Evolutionary conservation across 2,113 vertebrate species (phyloP).

Genomic region (Hiodon alosoides): DNA sequence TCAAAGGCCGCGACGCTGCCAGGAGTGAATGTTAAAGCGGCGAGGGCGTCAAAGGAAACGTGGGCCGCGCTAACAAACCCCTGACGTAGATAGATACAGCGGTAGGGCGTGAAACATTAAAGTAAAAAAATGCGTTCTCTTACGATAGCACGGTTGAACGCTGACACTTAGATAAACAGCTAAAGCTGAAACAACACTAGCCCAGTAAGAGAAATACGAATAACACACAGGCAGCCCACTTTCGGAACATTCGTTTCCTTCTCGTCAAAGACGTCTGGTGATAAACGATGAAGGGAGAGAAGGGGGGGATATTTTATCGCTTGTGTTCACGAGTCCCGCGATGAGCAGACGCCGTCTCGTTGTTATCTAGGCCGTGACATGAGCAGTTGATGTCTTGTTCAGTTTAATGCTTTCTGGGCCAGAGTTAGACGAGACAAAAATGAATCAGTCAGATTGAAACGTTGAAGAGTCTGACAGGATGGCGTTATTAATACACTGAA

Average conservation of each 20-base stretch:
- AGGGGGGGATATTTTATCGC: neutral
- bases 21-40: too few species aligned
- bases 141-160: too few species aligned
- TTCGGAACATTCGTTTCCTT: neutral
- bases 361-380: conserved; percentile 68
- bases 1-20: too few species aligned
- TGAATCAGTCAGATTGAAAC: neutral
- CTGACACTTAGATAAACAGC: too few species aligned
- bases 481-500: conserved; percentile 34
- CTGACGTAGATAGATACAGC: too few species aligned
- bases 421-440: conserved; percentile 13
- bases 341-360: conserved; percentile 44
- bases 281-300: neutral
- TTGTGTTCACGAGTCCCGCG: neutral
- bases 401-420: conserved; percentile 43
- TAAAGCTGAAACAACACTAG: too few species aligned
- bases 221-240: too few species aligned
- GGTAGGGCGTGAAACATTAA: neutral
- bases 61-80: too few species aligned
- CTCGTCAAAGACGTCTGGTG: neutral
- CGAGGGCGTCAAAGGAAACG: too few species aligned
- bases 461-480: conserved; percentile 1
- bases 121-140: neutral
- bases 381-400: conserved; percentile 51
- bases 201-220: too few species aligned